Conservation (phyloP, 2,113 vertebrate species). For the Hystrix brachyura region DNA sequence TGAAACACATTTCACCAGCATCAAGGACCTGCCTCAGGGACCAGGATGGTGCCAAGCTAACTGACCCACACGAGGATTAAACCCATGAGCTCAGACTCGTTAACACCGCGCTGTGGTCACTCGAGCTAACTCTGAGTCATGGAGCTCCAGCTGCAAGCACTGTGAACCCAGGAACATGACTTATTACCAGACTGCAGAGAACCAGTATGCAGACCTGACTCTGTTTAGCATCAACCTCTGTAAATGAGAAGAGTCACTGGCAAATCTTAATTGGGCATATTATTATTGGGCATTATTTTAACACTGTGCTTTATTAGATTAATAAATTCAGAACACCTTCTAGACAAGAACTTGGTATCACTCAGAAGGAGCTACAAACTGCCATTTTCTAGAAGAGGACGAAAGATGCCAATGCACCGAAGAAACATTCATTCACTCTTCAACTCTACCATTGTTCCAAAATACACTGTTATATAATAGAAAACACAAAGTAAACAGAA, state of each 20-base stretch:
- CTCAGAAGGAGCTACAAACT: not conserved
- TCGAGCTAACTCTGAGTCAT: not conserved
- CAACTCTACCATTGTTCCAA: slow-evolving; percentile 7
- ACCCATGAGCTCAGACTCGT: not conserved
- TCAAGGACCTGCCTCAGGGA: not conserved
- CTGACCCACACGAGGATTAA: not conserved
- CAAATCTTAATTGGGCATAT: not conserved
- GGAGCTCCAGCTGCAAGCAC: not conserved
- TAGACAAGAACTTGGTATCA: not conserved
- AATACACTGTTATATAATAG: not conserved
- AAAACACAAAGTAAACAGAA: slow-evolving; percentile 39
- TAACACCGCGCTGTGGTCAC: not conserved
- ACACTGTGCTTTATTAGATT: not conserved
- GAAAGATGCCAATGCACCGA: not conserved
- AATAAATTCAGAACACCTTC: not conserved
- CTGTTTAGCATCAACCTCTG: not conserved
- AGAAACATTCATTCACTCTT: not conserved
- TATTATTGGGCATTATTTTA: not conserved
- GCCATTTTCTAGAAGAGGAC: not conserved
- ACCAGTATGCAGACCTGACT: accelerated
- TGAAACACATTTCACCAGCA: not conserved
- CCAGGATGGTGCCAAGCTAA: not conserved
- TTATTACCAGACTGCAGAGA: not conserved
- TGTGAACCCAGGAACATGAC: not conserved
- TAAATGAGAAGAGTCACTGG: not conserved